These are phyloP conservation scores for Crotophaga sulcirostris DNA, from an alignment of 2,113 vertebrate species.

Conservation along the genomic window DNA sequence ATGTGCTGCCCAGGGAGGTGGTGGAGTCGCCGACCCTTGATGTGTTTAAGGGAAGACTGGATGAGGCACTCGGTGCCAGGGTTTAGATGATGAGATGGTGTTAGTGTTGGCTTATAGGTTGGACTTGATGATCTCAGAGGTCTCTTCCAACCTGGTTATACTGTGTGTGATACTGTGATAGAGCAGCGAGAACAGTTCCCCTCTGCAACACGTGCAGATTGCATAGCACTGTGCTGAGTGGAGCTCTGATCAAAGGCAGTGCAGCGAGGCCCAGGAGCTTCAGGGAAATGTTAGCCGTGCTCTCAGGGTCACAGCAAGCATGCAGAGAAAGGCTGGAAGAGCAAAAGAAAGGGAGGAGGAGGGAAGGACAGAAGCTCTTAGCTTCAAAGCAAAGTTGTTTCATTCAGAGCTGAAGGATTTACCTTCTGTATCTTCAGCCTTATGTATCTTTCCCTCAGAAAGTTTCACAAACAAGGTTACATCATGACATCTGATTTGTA, in stretches of 20 bases:
- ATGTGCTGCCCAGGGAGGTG: too few relatives aligned
- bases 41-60: too few relatives aligned
- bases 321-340: background rate
- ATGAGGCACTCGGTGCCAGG: too few relatives aligned
- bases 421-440: background rate
- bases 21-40: too few relatives aligned
- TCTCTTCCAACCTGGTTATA: too few relatives aligned
- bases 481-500: background rate
- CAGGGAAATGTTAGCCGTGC: background rate
- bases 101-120: too few relatives aligned
- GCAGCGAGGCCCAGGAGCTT: background rate
- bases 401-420: background rate
- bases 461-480: background rate
- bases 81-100: too few relatives aligned
- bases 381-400: background rate
- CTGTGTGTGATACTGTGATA: too few relatives aligned
- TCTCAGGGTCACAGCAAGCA: background rate
- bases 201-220: background rate
- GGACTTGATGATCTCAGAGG: too few relatives aligned
- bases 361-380: background rate
- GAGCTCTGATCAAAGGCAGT: constrained; percentile 1
- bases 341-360: background rate
- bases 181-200: background rate
- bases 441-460: background rate
- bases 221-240: background rate